Conservation (phyloP, 1,140 invertebrate species). For the Caenorhabditis brenneri region DNA sequence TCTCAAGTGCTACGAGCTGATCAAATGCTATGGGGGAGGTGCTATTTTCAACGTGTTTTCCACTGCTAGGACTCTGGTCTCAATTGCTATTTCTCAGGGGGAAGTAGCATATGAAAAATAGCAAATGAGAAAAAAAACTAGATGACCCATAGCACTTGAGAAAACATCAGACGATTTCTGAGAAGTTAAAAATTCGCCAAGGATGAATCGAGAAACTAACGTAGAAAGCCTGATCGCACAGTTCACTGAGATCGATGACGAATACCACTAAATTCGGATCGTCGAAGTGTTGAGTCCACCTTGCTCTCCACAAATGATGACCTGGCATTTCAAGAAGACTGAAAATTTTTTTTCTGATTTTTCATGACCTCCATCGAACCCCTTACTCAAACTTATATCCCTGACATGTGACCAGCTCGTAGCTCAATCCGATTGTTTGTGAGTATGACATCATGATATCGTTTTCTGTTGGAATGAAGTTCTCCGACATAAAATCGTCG, state of each 20-base stretch:
- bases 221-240: background rate
- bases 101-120: too few species aligned
- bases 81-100: too few species aligned
- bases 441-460: conserved; percentile 26
- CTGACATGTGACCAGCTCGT: background rate
- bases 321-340: conserved; percentile 33
- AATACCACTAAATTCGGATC: conserved; percentile 5
- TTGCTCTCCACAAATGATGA: background rate
- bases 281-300: background rate
- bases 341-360: background rate
- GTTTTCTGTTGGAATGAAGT: background rate
- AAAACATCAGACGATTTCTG: too few species aligned
- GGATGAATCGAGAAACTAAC: too few species aligned
- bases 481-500: background rate
- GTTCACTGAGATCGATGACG: conserved; percentile 15
- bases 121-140: too few species aligned
- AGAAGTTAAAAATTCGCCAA: too few species aligned
- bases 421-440: background rate
- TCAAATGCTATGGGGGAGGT: too few species aligned
- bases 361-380: background rate
- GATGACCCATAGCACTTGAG: too few species aligned
- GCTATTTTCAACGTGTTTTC: too few species aligned
- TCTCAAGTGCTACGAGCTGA: too few species aligned
- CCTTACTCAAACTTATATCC: conserved; percentile 18
- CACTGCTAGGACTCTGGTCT: too few species aligned